These are phyloP conservation scores for Coptodon bakossiorum DNA, from an alignment of 2,113 vertebrate species.

Conservation along the genomic window DNA sequence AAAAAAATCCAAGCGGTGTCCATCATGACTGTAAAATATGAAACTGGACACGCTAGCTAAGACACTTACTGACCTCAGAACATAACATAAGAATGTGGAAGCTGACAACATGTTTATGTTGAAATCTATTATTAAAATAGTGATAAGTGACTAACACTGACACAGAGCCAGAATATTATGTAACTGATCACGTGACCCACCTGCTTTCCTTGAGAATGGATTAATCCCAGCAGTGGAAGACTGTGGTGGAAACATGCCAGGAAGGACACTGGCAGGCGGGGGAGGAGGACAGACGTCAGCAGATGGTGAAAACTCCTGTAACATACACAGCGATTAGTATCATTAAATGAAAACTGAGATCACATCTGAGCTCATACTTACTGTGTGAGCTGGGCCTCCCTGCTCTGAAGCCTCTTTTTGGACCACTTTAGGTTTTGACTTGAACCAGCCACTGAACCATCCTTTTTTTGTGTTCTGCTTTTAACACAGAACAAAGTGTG, in stretches of 20 bases:
- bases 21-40: not conserved
- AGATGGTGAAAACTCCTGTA: slow-evolving; percentile 26
- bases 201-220: slow-evolving; percentile 52
- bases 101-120: not conserved
- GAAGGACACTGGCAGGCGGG: not conserved
- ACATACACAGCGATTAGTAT: not conserved
- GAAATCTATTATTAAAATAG: not conserved
- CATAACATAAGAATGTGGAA: not conserved
- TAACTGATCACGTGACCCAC: slow-evolving; percentile 40
- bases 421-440: slow-evolving; percentile 63
- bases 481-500: not conserved
- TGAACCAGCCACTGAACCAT: slow-evolving; percentile 88
- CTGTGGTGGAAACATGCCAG: not conserved
- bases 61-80: not conserved
- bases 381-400: not conserved
- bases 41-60: not conserved
- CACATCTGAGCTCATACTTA: not conserved
- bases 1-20: not conserved
- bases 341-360: not conserved
- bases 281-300: not conserved
- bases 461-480: slow-evolving; percentile 74
- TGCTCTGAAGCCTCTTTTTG: not conserved
- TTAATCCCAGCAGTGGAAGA: slow-evolving; percentile 24
- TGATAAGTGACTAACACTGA: not conserved
- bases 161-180: not conserved